Evolutionary conservation across 92 coral and sea anemone genomes (phyloP).

Genomic region (Palythoa grandis): DNA sequence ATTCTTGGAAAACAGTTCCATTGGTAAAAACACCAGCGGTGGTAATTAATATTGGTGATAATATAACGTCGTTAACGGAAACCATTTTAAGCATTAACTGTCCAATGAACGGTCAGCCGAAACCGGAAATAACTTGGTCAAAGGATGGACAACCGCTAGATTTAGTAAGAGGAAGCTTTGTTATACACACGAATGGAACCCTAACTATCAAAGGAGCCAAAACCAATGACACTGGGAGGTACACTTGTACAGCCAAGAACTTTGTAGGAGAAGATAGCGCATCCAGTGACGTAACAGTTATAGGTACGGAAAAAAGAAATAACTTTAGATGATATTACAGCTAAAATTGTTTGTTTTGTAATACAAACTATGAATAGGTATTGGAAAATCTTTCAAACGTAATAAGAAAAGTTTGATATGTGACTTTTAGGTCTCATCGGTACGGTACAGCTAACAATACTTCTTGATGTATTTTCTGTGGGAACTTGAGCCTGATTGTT

Average conservation of each 20-base stretch:
- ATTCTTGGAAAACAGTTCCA: slow-evolving; percentile 8
- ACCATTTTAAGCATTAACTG: slow-evolving; percentile 14
- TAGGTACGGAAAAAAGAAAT: slow-evolving; percentile 20
- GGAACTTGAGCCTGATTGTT: too few species aligned
- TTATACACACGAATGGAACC: slow-evolving; percentile 17
- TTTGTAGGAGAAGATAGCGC: slow-evolving; percentile 27
- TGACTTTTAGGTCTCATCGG: too few species aligned
- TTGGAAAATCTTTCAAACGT: too few species aligned
- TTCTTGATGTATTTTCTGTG: too few species aligned
- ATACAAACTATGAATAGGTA: too few species aligned
- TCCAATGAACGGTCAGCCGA: slow-evolving; percentile 34
- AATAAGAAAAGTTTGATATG: too few species aligned
- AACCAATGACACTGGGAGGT: background rate
- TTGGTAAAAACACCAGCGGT: background rate
- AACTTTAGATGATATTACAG: too few species aligned
- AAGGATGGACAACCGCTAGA: slow-evolving; percentile 35
- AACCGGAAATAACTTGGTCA: slow-evolving; percentile 44
- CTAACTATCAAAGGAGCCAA: slow-evolving; percentile 20
- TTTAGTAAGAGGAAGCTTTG: background rate
- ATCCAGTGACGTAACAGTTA: slow-evolving; percentile 31
- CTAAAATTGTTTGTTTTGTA: too few species aligned
- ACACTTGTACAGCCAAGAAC: slow-evolving; percentile 9
- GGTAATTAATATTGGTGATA: slow-evolving; percentile 16
- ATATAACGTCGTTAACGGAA: slow-evolving; percentile 25
- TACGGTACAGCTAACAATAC: too few species aligned